Evolutionary conservation across 2,113 vertebrate species (phyloP).

Genomic region (Pteruthius melanotis): DNA sequence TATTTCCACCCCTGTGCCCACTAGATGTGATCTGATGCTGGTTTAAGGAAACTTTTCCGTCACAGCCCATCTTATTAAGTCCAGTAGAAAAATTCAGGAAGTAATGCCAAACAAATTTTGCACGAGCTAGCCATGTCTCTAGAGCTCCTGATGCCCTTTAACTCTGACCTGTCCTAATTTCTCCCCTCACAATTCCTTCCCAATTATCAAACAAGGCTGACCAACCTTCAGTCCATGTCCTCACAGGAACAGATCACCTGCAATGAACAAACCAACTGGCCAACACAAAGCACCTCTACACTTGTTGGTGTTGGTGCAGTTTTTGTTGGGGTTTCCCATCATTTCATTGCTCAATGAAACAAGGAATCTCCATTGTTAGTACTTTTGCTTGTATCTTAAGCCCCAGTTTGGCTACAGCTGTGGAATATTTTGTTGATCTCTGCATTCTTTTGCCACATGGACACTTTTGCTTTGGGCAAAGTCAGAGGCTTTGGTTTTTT

Average conservation of each 20-base stretch:
- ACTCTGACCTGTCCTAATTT: background rate
- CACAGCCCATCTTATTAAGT: background rate
- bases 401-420: background rate
- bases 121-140: background rate
- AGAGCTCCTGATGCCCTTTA: background rate
- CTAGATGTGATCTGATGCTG: background rate
- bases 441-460: background rate
- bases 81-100: background rate
- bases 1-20: background rate
- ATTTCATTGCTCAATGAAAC: background rate
- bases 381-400: background rate
- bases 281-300: background rate
- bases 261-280: background rate
- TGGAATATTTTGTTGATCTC: background rate
- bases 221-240: background rate
- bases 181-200: background rate
- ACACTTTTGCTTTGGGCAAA: background rate
- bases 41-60: background rate
- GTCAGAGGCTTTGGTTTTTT: background rate
- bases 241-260: background rate
- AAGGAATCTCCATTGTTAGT: background rate
- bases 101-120: background rate
- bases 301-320: background rate
- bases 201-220: background rate
- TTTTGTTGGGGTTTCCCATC: background rate